Conservation (phyloP, 2,797 vertebrate species). For the Tenualosa thibaudeaui region DNA sequence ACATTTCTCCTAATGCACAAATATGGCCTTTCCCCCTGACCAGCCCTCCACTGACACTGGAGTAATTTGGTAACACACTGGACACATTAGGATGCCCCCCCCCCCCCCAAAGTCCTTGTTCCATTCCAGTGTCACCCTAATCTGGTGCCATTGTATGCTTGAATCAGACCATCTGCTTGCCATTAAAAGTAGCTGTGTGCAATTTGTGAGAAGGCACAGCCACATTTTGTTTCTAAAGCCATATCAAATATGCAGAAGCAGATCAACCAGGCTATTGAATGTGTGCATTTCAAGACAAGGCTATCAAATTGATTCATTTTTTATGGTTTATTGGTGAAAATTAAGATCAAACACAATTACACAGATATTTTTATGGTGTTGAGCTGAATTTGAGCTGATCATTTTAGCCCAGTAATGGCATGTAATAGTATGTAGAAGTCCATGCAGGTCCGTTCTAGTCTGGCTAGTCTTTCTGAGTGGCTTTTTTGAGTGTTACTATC, state of each 20-base stretch:
- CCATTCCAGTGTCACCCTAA: conserved; percentile 7
- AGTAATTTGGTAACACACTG: neutral
- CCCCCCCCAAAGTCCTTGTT: neutral
- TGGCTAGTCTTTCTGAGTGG: neutral
- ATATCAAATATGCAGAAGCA: neutral
- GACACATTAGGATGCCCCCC: conserved; percentile 22
- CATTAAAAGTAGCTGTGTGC: conserved; percentile 2
- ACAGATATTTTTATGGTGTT: neutral
- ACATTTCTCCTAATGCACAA: neutral
- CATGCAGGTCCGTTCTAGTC: neutral
- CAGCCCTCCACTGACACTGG: neutral
- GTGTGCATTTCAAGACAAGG: no score
- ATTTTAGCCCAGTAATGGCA: neutral
- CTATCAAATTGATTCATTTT: no score
- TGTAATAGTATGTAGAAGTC: neutral
- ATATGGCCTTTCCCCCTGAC: neutral
- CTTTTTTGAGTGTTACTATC: neutral
- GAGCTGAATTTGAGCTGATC: neutral
- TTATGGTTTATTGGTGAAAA: neutral
- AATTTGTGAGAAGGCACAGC: neutral
- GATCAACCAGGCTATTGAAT: neutral
- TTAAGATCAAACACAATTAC: neutral
- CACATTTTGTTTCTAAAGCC: neutral
- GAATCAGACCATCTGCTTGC: conserved; percentile 30
- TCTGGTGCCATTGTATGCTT: conserved; percentile 14